Evolutionary conservation across 2,888 invertebrate species (phyloP).

Genomic region (Caenorhabditis doughertyi): DNA sequence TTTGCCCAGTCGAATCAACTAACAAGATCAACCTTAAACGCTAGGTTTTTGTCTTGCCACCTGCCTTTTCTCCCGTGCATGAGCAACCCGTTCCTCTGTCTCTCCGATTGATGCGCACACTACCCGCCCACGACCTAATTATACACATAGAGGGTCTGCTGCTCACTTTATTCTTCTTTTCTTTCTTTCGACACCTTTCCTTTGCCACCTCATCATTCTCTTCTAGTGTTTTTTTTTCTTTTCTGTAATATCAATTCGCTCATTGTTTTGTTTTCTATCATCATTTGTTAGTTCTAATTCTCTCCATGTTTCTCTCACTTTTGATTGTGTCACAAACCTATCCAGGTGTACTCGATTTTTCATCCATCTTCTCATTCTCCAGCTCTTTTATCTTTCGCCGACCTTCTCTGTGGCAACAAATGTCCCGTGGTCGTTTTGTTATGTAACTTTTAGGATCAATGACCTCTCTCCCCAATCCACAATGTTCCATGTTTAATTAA

Average conservation of each 20-base stretch:
- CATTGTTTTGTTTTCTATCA: not conserved
- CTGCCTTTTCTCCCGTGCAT: conserved; percentile 46
- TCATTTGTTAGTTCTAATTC: conserved; percentile 8
- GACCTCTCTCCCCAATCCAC: conserved; percentile 10
- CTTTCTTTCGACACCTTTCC: conserved; percentile 43
- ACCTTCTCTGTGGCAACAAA: conserved; percentile 35
- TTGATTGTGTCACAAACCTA: conserved; percentile 30
- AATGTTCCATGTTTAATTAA: conserved; percentile 5
- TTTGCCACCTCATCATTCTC: not conserved
- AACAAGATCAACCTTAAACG: conserved; percentile 60
- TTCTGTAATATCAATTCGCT: not conserved
- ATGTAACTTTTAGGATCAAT: conserved; percentile 46
- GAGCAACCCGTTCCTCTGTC: conserved; percentile 27
- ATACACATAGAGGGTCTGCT: conserved; percentile 64
- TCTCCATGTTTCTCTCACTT: conserved; percentile 9
- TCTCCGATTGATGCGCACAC: conserved; percentile 37
- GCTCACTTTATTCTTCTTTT: conserved; percentile 51
- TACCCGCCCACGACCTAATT: conserved; percentile 56
- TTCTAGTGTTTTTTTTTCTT: no score
- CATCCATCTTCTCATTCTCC: not conserved
- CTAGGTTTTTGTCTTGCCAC: conserved; percentile 48
- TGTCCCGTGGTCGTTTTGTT: conserved; percentile 34
- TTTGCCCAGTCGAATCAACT: not conserved
- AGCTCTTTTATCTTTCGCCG: conserved; percentile 44
- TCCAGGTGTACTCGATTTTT: conserved; percentile 57